Conservation (phyloP, 2,797 vertebrate genomes). For the Pseudochromis fuscus region DNA sequence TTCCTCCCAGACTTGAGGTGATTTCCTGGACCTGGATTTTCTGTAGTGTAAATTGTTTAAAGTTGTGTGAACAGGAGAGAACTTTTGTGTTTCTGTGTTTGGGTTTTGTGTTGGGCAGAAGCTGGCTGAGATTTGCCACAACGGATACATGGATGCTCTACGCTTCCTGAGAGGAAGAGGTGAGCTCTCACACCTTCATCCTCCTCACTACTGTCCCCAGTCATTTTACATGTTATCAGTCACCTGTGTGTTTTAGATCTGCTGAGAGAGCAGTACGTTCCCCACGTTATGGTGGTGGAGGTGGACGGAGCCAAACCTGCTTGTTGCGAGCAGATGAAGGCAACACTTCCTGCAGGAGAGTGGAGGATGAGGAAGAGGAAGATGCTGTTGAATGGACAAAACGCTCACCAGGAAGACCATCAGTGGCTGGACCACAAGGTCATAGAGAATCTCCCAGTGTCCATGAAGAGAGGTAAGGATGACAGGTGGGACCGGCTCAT, state of each 20-base stretch:
- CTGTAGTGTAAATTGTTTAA: too few species aligned
- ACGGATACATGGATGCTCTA: slow-evolving; percentile 89
- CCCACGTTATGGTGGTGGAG: background rate
- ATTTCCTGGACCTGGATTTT: background rate
- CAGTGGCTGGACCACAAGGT: slow-evolving; percentile 40
- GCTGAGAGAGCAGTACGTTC: slow-evolving; percentile 15
- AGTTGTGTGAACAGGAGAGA: background rate
- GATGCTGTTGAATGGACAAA: background rate
- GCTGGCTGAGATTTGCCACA: slow-evolving; percentile 88
- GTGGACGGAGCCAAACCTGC: background rate
- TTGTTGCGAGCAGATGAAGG: slow-evolving; percentile 44
- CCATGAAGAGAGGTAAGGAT: slow-evolving; percentile 59
- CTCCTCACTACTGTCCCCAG: background rate
- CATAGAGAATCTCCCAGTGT: slow-evolving; percentile 50
- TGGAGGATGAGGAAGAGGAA: background rate
- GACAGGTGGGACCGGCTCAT: background rate
- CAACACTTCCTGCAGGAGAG: background rate
- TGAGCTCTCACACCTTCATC: slow-evolving; percentile 61
- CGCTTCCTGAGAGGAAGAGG: slow-evolving; percentile 87
- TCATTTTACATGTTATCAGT: background rate
- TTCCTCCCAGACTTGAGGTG: slow-evolving; percentile 88
- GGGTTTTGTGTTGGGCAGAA: slow-evolving; percentile 72
- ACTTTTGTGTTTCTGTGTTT: background rate
- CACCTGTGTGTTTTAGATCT: slow-evolving; percentile 54
- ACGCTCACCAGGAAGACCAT: background rate